These are phyloP conservation scores for Pristionchus arcanus DNA, from an alignment of 2,888 invertebrate genomes.

Conservation along the genomic window DNA sequence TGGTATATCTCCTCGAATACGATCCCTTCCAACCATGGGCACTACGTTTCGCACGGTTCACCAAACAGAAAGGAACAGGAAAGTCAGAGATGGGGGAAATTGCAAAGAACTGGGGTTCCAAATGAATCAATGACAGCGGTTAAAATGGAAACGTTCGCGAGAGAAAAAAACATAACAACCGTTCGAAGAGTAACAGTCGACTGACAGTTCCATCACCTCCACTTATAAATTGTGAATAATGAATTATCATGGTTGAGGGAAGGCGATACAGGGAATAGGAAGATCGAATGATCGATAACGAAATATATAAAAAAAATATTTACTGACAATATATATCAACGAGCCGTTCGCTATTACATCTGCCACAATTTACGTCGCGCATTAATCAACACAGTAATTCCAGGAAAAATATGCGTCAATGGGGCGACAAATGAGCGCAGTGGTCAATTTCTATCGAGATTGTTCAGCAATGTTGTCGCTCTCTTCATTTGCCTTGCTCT, in stretches of 20 bases:
- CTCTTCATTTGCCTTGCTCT: no score
- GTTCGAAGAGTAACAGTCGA: no score
- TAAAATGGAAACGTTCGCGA: no score
- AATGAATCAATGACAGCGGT: background rate
- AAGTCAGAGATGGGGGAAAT: background rate
- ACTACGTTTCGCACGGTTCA: background rate
- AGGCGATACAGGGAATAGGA: no score
- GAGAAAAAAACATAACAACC: no score
- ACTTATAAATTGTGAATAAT: no score
- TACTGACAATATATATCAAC: no score
- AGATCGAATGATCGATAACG: no score
- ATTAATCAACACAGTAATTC: background rate
- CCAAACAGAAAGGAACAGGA: background rate
- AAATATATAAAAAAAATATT: no score
- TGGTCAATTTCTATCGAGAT: background rate
- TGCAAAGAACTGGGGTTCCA: background rate
- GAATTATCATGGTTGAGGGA: no score
- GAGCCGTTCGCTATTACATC: background rate
- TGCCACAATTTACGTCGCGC: background rate
- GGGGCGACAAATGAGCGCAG: background rate
- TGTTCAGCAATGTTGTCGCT: background rate
- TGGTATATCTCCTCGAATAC: background rate
- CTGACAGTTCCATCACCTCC: no score
- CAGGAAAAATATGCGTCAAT: slow-evolving; percentile 6
- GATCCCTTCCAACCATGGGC: background rate